These are phyloP conservation scores for Formica exsecta DNA, from an alignment of 1,140 invertebrate species.

Conservation along the genomic window DNA sequence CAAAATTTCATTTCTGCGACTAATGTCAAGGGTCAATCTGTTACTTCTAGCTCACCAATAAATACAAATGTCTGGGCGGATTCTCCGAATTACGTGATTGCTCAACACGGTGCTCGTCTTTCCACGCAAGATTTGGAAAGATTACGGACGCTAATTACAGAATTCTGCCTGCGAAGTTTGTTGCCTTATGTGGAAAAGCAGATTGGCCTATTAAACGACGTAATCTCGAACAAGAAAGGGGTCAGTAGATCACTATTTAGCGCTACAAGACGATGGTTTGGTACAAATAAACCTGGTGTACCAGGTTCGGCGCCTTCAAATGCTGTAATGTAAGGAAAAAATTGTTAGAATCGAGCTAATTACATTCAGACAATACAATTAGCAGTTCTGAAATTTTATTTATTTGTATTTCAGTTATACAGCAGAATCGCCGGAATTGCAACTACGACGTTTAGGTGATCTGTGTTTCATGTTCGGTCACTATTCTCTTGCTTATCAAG, in stretches of 20 bases:
- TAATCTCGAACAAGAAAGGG: constrained; percentile 95
- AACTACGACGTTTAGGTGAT: constrained; percentile 96
- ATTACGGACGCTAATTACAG: constrained; percentile 94
- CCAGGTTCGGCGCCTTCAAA: constrained; percentile 89
- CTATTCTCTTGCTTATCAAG: constrained; percentile 96
- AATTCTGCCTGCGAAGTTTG: constrained; percentile 95
- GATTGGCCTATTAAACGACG: constrained; percentile 93
- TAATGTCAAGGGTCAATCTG: constrained; percentile 62
- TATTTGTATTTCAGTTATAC: constrained; percentile 89
- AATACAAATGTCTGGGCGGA: constrained; percentile 88
- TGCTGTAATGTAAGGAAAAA: constrained; percentile 90
- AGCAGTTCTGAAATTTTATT: neutral
- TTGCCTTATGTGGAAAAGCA: constrained; percentile 96
- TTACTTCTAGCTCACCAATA: constrained; percentile 87
- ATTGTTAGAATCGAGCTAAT: neutral
- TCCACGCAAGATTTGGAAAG: constrained; percentile 94
- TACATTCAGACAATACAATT: neutral
- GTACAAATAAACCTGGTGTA: constrained; percentile 93
- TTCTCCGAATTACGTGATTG: constrained; percentile 84
- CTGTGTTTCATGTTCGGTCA: constrained; percentile 98
- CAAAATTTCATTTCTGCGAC: constrained; percentile 68
- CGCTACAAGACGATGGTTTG: constrained; percentile 98
- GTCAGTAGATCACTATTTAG: constrained; percentile 96
- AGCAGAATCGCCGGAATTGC: constrained; percentile 96
- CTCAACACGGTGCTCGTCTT: constrained; percentile 91